phyloP scores from a whole-genome alignment of 2,113 vertebrate species.

The Strigops habroptila region DNA sequence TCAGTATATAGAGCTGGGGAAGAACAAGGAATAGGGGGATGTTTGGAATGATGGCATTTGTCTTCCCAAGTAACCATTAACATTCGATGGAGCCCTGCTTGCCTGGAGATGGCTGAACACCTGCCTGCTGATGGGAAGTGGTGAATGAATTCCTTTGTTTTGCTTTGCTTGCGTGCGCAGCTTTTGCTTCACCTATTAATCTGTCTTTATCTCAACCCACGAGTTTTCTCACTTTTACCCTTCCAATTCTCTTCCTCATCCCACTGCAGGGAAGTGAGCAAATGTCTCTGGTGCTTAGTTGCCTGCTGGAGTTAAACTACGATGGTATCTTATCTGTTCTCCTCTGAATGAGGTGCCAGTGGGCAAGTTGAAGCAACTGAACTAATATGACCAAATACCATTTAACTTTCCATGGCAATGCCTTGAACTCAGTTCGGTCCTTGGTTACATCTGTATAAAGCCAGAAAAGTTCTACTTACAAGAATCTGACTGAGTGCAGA shows the following conservation, averaged over 20 bases:
- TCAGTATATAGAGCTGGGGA: background rate
- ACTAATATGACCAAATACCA: background rate
- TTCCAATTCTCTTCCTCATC: background rate
- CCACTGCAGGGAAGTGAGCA: background rate
- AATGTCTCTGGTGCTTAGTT: background rate
- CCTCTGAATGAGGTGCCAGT: background rate
- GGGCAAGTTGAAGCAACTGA: background rate
- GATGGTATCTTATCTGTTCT: background rate
- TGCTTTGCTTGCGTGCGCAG: background rate
- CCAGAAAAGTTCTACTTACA: background rate
- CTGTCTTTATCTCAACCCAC: background rate
- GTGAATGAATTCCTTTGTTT: background rate
- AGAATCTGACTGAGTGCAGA: background rate
- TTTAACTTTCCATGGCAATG: background rate
- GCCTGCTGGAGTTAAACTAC: background rate
- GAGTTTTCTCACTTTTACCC: background rate
- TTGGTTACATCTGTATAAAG: background rate
- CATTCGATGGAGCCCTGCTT: background rate
- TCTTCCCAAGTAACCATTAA: background rate
- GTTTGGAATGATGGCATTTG: background rate
- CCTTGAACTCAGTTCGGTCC: background rate
- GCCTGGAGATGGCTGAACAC: background rate
- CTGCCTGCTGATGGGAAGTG: background rate
- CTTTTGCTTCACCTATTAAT: background rate
- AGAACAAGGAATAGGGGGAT: background rate